phyloP scores from a whole-genome alignment of 2,113 vertebrate genomes.

The Eublepharis macularius region DNA sequence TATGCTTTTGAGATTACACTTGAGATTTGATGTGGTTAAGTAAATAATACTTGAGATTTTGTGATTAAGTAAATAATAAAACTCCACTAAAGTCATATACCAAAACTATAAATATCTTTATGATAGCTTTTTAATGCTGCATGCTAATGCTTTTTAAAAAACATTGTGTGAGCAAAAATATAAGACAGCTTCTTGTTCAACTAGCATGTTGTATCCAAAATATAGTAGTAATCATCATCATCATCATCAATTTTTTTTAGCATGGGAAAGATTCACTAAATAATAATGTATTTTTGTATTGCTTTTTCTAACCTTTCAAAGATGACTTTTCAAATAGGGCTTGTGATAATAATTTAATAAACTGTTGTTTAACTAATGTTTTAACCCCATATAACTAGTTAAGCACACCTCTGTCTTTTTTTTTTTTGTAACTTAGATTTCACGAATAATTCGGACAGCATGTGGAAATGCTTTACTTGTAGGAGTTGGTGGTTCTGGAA shows the following conservation, averaged over 20 bases:
- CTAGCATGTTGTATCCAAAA: neutral
- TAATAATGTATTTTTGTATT: neutral
- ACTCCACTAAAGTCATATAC: neutral
- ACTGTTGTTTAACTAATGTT: neutral
- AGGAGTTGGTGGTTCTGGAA: conserved; percentile 81
- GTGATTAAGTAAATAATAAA: neutral
- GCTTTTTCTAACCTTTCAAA: neutral
- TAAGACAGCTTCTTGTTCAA: neutral
- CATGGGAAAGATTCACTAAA: neutral
- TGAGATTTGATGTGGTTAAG: neutral
- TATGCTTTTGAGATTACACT: neutral
- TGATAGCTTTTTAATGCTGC: neutral
- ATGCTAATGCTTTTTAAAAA: neutral
- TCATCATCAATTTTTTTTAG: neutral
- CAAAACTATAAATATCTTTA: neutral
- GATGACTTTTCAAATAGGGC: neutral
- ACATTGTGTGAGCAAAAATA: neutral
- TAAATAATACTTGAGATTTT: neutral
- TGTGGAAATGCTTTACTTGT: conserved; percentile 81
- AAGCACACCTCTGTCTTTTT: neutral
- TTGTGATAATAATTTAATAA: neutral
- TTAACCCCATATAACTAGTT: neutral
- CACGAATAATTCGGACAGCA: conserved; percentile 76
- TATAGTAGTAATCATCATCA: neutral
- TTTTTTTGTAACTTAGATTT: conserved; percentile 69